Percentiles rank a stretch among this genome's conserved stretches.
These are phyloP conservation scores for Polyploca ridens DNA, from an alignment of 2,888 invertebrate genomes.

Conservation along the genomic window DNA sequence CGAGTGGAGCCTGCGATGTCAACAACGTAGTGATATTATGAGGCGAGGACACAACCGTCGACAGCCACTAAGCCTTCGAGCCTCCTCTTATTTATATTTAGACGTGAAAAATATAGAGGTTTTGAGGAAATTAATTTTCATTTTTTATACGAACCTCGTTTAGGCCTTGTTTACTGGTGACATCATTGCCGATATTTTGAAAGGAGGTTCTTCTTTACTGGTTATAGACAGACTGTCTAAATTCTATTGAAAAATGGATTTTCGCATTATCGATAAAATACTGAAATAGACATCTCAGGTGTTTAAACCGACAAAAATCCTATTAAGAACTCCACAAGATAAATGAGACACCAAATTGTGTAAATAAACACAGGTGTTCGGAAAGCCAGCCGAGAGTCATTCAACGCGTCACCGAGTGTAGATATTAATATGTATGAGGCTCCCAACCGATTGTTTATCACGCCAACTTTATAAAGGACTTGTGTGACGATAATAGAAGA, in stretches of 20 bases:
- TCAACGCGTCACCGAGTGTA: conserved; percentile 52
- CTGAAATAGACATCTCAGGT: neutral
- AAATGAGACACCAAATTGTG: conserved; percentile 32
- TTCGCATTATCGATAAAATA: no score
- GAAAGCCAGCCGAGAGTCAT: conserved; percentile 53
- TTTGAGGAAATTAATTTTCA: conserved; percentile 56
- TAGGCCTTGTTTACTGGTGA: conserved; percentile 11
- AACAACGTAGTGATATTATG: conserved; percentile 74
- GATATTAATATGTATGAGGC: conserved; percentile 68
- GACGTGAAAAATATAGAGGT: conserved; percentile 61
- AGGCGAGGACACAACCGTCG: conserved; percentile 69
- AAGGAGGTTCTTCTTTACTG: neutral
- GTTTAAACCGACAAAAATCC: neutral
- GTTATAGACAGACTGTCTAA: neutral
- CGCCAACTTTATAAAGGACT: conserved; percentile 42
- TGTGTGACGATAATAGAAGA: conserved; percentile 33
- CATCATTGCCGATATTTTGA: neutral
- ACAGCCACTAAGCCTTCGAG: conserved; percentile 75
- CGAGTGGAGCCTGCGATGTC: conserved; percentile 64
- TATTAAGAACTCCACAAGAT: neutral
- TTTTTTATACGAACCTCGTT: conserved; percentile 33
- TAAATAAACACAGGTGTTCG: conserved; percentile 51
- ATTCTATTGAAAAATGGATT: neutral
- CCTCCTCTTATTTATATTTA: conserved; percentile 63
- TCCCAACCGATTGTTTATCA: conserved; percentile 43